These are phyloP conservation scores for Rhinogobius similis DNA, from an alignment of 2,113 vertebrate species.

Conservation along the genomic window DNA sequence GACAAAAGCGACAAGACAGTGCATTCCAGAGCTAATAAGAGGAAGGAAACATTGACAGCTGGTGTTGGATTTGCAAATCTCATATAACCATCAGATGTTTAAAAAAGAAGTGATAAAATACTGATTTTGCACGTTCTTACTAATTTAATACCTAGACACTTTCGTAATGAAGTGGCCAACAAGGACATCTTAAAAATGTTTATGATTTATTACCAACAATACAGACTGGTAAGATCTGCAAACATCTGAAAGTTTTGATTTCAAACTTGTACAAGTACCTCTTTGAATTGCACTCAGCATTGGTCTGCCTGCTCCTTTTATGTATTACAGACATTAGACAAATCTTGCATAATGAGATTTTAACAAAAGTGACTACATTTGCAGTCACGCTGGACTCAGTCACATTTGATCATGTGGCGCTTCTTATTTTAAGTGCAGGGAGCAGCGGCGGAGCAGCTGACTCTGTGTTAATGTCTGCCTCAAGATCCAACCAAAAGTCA, in stretches of 20 bases:
- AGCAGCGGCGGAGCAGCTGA: slow-evolving; percentile 2
- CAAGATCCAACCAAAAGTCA: slow-evolving; percentile 13
- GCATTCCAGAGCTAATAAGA: slow-evolving; percentile 22
- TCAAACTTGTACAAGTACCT: too few species aligned
- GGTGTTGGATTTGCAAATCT: not conserved
- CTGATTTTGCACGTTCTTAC: too few species aligned
- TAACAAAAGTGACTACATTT: not conserved
- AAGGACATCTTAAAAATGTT: too few species aligned
- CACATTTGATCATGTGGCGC: slow-evolving; percentile 7
- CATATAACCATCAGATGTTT: not conserved
- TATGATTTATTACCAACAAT: not conserved
- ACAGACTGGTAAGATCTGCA: not conserved
- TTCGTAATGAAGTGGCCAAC: not conserved
- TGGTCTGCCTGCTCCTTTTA: too few species aligned
- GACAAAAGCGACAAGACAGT: slow-evolving; percentile 2
- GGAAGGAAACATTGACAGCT: not conserved
- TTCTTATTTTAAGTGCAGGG: not conserved
- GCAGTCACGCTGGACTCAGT: not conserved
- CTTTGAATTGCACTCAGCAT: too few species aligned
- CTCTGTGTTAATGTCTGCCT: slow-evolving; percentile 16
- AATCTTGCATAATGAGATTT: too few species aligned
- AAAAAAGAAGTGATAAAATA: not conserved
- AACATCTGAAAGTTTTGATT: not conserved
- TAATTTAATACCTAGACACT: not conserved
- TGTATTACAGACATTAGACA: too few species aligned